These are phyloP conservation scores for Neodiprion lecontei DNA, from an alignment of 1,140 invertebrate genomes.

Conservation along the genomic window DNA sequence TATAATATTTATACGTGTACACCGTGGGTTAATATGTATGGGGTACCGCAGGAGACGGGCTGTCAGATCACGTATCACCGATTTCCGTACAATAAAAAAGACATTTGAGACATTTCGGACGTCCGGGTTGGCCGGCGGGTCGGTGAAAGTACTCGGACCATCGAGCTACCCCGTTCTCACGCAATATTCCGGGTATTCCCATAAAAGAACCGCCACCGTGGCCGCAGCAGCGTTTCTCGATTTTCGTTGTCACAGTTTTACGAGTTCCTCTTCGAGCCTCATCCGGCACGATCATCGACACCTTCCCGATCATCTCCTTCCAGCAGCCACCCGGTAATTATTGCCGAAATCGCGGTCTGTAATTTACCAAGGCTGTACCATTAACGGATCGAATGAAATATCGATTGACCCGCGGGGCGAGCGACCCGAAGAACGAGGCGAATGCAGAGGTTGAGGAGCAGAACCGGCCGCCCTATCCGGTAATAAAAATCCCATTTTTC, in stretches of 20 bases:
- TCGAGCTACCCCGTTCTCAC: constrained; percentile 1
- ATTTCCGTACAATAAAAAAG: constrained; percentile 7
- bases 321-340: too few relatives aligned
- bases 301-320: too few relatives aligned
- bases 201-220: background rate
- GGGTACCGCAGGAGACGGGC: background rate
- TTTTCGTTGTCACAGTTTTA: background rate
- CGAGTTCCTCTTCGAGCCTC: background rate
- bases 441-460: background rate
- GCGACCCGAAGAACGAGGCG: background rate
- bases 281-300: too few relatives aligned
- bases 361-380: background rate
- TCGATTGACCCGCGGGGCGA: background rate
- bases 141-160: background rate
- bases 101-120: constrained; percentile 7
- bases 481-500: constrained; percentile 49
- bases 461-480: constrained; percentile 5
- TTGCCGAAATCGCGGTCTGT: too few relatives aligned
- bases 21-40: background rate
- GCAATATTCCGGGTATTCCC: constrained; percentile 1
- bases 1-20: background rate
- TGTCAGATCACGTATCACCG: constrained; percentile 6
- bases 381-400: background rate
- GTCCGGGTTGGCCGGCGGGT: background rate
- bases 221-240: background rate